Conservation (phyloP, 2,113 vertebrate genomes). For the Diadophis punctatus region DNA sequence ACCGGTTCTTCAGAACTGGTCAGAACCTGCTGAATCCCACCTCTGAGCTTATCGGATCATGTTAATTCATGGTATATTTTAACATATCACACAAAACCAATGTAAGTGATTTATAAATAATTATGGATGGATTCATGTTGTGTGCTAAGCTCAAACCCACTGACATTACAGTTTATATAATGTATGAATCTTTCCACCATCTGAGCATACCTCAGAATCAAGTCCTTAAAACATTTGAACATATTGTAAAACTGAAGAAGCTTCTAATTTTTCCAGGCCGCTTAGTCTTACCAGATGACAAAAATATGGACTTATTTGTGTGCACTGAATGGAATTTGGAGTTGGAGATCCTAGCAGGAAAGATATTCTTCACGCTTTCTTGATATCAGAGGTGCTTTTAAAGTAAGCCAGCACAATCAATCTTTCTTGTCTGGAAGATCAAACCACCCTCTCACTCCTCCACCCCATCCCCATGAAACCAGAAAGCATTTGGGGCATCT, state of each 20-base stretch:
- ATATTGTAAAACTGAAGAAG: neutral
- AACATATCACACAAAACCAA: neutral
- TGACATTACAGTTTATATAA: neutral
- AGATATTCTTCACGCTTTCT: neutral
- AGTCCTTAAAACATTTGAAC: neutral
- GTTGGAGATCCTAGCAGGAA: neutral
- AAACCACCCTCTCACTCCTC: neutral
- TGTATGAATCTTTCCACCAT: neutral
- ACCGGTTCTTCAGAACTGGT: too few relatives aligned
- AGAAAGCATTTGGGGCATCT: constrained; percentile 26
- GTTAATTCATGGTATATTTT: neutral
- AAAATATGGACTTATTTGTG: neutral
- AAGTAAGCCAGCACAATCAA: neutral
- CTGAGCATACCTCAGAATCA: neutral
- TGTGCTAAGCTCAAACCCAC: neutral
- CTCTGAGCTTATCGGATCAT: too few relatives aligned
- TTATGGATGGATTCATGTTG: neutral
- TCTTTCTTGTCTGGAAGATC: neutral
- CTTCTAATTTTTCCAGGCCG: neutral
- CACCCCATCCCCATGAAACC: constrained; percentile 3
- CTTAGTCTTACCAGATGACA: neutral
- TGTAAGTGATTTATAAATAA: neutral
- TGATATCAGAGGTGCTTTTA: neutral
- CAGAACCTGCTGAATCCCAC: too few relatives aligned
- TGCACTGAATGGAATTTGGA: neutral